A percentile compares a stretch with the other conserved stretches of the same genome.
Evolutionary conservation across 2,888 invertebrate species (phyloP).

Genomic region (Machimus rusticus): DNA sequence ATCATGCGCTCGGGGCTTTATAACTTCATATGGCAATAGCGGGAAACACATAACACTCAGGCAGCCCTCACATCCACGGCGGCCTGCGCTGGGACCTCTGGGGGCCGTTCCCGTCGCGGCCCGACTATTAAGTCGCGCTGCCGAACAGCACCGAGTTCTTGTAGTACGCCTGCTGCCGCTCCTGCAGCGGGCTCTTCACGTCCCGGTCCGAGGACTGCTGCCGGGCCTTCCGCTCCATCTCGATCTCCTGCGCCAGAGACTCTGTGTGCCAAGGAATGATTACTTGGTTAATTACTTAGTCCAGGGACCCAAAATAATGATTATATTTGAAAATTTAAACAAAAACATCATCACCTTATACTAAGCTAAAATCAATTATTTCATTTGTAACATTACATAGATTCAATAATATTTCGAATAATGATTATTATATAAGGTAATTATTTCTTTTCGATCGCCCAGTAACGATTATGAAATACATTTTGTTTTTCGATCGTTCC

Average conservation of each 20-base stretch:
- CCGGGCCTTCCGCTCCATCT: slow-evolving; percentile 85
- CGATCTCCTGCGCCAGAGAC: slow-evolving; percentile 84
- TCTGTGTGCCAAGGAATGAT: slow-evolving; percentile 66
- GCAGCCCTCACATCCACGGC: background rate
- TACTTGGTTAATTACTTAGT: background rate
- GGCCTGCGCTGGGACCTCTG: background rate
- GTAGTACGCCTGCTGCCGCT: slow-evolving; percentile 79
- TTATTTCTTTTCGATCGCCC: no score
- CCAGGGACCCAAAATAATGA: background rate
- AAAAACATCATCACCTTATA: no score
- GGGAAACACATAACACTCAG: background rate
- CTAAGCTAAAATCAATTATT: no score
- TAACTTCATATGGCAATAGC: background rate
- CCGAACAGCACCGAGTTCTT: slow-evolving; percentile 90
- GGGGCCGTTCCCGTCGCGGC: background rate
- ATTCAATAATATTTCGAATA: no score
- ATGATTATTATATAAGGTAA: no score
- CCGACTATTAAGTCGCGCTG: slow-evolving; percentile 76
- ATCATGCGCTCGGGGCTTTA: background rate
- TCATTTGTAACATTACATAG: no score
- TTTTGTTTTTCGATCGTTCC: no score
- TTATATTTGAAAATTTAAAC: no score
- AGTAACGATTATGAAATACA: no score
- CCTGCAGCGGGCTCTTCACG: slow-evolving; percentile 85
- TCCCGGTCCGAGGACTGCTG: slow-evolving; percentile 82